A percentile compares a stretch with the other conserved stretches of the same genome.
Conservation (phyloP, 2,888 invertebrate genomes). For the Volucella inanis region DNA sequence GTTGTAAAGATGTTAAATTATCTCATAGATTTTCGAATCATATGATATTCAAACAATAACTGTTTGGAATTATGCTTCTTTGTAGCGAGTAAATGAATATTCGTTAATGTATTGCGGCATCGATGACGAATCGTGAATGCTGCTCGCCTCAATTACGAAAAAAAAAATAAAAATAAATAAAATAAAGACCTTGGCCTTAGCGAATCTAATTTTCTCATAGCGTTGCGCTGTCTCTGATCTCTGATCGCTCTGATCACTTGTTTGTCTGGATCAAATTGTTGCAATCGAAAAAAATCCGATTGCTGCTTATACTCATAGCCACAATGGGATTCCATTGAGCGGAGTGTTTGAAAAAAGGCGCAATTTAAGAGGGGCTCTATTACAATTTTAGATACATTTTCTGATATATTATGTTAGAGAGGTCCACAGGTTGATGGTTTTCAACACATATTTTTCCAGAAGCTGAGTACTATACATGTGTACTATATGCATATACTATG, state of each 20-base stretch:
- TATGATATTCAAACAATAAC: conserved; percentile 58
- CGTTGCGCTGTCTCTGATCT: conserved; percentile 42
- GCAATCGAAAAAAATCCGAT: conserved; percentile 5
- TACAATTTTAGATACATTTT: no score
- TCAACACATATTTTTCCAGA: no score
- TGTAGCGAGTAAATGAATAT: neutral
- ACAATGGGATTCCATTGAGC: neutral
- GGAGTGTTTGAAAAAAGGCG: neutral
- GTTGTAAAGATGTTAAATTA: conserved; percentile 21
- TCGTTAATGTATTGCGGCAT: conserved; percentile 21
- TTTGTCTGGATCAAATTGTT: conserved; percentile 16
- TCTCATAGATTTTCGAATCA: conserved; percentile 30
- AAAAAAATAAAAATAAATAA: conserved; percentile 8
- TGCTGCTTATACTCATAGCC: neutral
- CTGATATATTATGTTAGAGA: no score
- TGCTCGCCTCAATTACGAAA: conserved; percentile 68
- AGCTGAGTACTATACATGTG: no score
- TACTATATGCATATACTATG: no score
- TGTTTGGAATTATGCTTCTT: conserved; percentile 24
- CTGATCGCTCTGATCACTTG: conserved; percentile 29
- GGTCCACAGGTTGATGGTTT: no score
- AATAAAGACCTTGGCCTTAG: conserved; percentile 69
- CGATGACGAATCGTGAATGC: conserved; percentile 54
- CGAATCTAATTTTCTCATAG: conserved; percentile 50
- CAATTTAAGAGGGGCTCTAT: no score